Conservation (phyloP, 2,113 vertebrate genomes). For the Lampris megalopsis region DNA sequence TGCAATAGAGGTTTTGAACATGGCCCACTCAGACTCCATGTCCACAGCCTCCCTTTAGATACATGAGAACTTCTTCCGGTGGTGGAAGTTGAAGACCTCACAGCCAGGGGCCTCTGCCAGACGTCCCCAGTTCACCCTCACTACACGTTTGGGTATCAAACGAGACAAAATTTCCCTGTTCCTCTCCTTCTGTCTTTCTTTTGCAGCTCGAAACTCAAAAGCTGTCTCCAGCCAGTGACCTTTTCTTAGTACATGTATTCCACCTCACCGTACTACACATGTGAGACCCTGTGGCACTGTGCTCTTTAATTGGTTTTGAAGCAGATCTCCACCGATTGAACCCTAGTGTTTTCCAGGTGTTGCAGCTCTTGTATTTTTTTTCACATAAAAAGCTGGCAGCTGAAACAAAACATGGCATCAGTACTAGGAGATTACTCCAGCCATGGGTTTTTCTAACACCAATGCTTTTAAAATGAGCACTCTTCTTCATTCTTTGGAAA, state of each 20-base stretch:
- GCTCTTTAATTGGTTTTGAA: background rate
- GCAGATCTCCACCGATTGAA: conserved; percentile 9
- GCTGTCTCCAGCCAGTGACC: conserved; percentile 6
- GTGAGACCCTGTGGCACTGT: conserved; percentile 5
- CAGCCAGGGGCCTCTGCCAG: too few species aligned
- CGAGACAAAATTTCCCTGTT: conserved; percentile 23
- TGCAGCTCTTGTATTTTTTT: background rate
- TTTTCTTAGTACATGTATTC: conserved; percentile 4
- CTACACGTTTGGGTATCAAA: background rate
- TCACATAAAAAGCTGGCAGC: conserved; percentile 15
- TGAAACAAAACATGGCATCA: conserved; percentile 3
- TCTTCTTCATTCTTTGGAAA: conserved; percentile 14
- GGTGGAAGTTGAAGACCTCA: too few species aligned
- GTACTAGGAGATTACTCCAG: conserved; percentile 7
- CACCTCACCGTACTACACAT: conserved; percentile 24
- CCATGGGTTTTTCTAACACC: conserved; percentile 14
- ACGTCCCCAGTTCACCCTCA: too few species aligned
- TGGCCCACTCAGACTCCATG: too few species aligned
- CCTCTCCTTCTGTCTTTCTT: conserved; percentile 11
- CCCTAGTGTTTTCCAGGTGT: conserved; percentile 16
- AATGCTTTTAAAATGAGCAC: conserved; percentile 13
- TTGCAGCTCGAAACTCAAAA: conserved; percentile 18
- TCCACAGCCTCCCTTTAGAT: too few species aligned
- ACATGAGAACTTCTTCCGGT: too few species aligned
- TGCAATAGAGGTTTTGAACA: too few species aligned